phyloP scores from a whole-genome alignment of 53 echinoderm and acorn worm genomes.

The Luidia sarsii region DNA sequence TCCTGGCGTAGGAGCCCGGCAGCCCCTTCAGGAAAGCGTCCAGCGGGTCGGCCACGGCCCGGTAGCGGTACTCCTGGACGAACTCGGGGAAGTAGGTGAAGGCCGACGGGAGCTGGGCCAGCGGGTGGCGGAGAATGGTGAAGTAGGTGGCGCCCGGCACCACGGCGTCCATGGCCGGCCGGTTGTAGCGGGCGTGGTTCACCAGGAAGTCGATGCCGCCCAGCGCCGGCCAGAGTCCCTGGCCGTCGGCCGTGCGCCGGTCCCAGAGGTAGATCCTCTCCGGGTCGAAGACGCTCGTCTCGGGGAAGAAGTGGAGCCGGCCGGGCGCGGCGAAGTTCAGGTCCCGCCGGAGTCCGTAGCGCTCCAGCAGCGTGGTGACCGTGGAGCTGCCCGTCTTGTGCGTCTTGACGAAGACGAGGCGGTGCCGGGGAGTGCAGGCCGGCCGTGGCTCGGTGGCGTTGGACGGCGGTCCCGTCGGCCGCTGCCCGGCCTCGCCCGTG shows the following conservation, averaged over 20 bases:
- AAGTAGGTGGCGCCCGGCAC: conserved; percentile 65
- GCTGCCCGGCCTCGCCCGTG: too few relatives aligned
- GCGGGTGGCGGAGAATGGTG: conserved; percentile 77
- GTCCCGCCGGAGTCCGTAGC: conserved; percentile 68
- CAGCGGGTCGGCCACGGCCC: conserved; percentile 27
- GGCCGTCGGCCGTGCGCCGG: not conserved
- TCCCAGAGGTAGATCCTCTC: not conserved
- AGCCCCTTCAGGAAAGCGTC: conserved; percentile 64
- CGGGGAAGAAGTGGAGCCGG: not conserved
- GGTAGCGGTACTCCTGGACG: not conserved
- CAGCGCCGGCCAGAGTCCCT: not conserved
- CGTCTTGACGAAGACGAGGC: too few relatives aligned
- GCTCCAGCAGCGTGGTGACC: conserved; percentile 64
- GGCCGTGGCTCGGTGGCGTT: too few relatives aligned
- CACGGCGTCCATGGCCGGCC: conserved; percentile 53
- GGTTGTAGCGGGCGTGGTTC: conserved; percentile 67
- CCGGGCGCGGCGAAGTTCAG: conserved; percentile 47
- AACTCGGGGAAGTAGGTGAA: conserved; percentile 68
- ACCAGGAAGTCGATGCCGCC: conserved; percentile 62
- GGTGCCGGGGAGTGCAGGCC: too few relatives aligned
- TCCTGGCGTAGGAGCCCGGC: conserved; percentile 3
- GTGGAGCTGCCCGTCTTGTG: conserved; percentile 79
- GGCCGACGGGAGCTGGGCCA: conserved; percentile 68
- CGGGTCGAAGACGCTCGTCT: not conserved
- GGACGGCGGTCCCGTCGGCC: too few relatives aligned